Evolutionary conservation across 2,888 invertebrate genomes (phyloP).

Genomic region (Morinoia aosen): DNA sequence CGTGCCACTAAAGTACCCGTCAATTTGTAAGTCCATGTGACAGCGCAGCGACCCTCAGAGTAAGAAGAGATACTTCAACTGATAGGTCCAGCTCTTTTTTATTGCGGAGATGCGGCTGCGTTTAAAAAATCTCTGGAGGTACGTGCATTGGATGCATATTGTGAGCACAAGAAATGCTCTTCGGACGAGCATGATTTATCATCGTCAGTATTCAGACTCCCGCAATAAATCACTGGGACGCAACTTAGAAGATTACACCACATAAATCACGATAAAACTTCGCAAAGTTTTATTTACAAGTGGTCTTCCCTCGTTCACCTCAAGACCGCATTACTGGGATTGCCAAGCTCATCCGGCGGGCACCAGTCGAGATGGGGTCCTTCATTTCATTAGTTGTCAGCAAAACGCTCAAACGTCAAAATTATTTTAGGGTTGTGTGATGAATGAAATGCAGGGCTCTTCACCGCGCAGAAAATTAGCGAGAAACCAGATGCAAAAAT

Average conservation of each 20-base stretch:
- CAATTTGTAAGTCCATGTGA: not conserved
- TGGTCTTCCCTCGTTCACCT: not conserved
- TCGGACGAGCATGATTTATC: not conserved
- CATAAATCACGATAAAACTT: not conserved
- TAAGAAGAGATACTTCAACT: not conserved
- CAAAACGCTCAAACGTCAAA: not conserved
- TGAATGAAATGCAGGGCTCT: not conserved
- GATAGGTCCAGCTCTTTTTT: not conserved
- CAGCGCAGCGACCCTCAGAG: not conserved
- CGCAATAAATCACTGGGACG: not conserved
- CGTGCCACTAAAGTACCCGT: not conserved
- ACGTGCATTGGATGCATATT: not conserved
- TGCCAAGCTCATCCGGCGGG: not conserved
- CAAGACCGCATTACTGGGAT: not conserved
- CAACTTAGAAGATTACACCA: constrained; percentile 6
- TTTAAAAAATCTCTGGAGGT: not conserved
- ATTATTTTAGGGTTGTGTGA: not conserved
- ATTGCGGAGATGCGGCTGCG: not conserved
- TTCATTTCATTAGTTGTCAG: not conserved
- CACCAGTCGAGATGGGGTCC: not conserved
- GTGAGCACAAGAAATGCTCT: not conserved
- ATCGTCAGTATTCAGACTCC: not conserved
- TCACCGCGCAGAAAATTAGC: not conserved
- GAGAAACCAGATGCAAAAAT: not conserved
- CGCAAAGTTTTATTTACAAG: not conserved